Evolutionary conservation across 2,797 vertebrate species (phyloP), one percentile per base, ranked within the genome.

Genomic region (Rhinatrema bivittatum): DNA sequence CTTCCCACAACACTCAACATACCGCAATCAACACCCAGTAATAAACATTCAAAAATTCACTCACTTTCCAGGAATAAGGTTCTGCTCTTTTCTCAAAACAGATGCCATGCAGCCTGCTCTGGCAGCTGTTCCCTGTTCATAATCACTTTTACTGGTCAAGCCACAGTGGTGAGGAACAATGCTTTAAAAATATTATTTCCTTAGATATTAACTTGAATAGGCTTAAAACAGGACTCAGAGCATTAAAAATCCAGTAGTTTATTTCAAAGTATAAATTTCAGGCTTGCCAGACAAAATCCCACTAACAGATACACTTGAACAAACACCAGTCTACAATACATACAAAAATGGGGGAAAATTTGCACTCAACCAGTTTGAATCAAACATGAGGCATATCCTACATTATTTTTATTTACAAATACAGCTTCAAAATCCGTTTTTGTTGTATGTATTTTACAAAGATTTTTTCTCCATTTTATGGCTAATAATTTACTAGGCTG

Each of bases 211-310:
- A n/a, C n/a, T n/a, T n/a, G n/a, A n/a, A n/a, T n/a, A n/a, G n/a
- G n/a, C n/a, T n/a, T n/a, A n/a, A 73, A 65, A 65, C 43, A 69
- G 37, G 26, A 78, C 53, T 54, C 68, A 49, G 42, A 51, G 52
- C 18, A 29, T 76, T 76, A 82, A 62, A 84, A 81, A 81, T 56
- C 70, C 76, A 76, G 39, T 48, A 59, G 57, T 82, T 84, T 84
- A 83, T 84, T 84, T 81, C 68, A 79, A 82, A 84, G 78, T 81
- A 84, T 71, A 82, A 84, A 83, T 68, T 73, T 75, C 73, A 76
- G 68, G 62, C 63, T 70, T 62, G 48, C 66, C 60, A 74, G 71
- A 76, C 71, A 78, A 74, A 77, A 67, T 32, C 76, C 66, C 71
- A 73, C 76, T 70, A 70, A 72, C 76, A 32, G 60, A 60, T 68